Conservation (phyloP, 2,888 invertebrate species). For the Thumatha senex region DNA sequence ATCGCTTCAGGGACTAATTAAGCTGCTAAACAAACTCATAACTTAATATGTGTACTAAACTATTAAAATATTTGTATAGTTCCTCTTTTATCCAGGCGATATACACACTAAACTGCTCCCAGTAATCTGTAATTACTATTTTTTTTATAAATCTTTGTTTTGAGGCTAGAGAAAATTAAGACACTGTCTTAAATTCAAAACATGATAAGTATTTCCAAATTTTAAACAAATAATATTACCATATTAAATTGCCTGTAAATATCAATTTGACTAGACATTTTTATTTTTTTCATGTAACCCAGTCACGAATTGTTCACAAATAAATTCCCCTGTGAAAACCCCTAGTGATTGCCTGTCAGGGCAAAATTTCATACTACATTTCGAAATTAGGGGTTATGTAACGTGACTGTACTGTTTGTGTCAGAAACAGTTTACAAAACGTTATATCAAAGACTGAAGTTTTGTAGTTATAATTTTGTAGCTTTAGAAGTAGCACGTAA, state of each 20-base stretch:
- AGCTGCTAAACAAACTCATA: no score
- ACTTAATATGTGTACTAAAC: no score
- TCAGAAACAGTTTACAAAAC: neutral
- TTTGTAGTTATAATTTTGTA: no score
- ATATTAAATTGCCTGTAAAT: conserved; percentile 41
- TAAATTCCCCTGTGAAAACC: conserved; percentile 44
- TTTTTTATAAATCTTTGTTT: no score
- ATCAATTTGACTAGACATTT: conserved; percentile 33
- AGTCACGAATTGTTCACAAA: conserved; percentile 34
- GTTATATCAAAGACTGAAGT: no score
- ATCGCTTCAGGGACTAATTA: no score
- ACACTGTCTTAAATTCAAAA: neutral
- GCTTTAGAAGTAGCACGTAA: no score
- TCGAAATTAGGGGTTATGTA: conserved; percentile 24
- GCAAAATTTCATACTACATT: conserved; percentile 36
- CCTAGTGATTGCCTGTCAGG: conserved; percentile 47
- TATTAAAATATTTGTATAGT: no score
- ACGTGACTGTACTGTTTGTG: conserved; percentile 5
- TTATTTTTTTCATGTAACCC: conserved; percentile 41
- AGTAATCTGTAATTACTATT: no score
- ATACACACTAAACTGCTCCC: no score
- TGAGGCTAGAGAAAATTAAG: no score
- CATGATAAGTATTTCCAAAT: neutral
- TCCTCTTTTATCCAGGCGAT: no score
- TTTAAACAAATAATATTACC: conserved; percentile 32